A percentile compares a stretch with the other conserved stretches of the same genome.
Conservation (phyloP, 1,140 invertebrate genomes). For the Hycleus cichorii region DNA sequence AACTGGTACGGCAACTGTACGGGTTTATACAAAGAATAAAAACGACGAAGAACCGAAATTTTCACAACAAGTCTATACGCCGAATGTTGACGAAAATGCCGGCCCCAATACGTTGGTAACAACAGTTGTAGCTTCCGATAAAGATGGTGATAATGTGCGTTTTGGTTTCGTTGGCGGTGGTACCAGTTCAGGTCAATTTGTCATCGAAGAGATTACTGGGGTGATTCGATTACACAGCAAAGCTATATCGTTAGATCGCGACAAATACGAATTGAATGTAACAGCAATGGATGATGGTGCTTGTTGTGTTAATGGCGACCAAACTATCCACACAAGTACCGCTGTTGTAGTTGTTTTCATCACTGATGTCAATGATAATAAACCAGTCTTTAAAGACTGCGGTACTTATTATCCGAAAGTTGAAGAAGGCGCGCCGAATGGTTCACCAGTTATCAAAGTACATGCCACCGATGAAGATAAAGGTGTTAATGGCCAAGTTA, state of each 20-base stretch:
- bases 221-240: constrained; percentile 84
- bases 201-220: constrained; percentile 91
- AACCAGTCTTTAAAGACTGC: constrained; percentile 90
- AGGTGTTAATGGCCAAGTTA: constrained; percentile 85
- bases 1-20: constrained; percentile 83
- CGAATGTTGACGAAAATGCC: constrained; percentile 92
- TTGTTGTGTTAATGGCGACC: constrained; percentile 80
- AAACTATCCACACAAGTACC: constrained; percentile 82
- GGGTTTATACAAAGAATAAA: constrained; percentile 93
- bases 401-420: constrained; percentile 87
- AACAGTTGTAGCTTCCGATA: constrained; percentile 90
- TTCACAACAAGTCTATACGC: constrained; percentile 92
- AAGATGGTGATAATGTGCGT: constrained; percentile 89
- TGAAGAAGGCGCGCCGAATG: constrained; percentile 85
- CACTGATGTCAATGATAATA: constrained; percentile 93
- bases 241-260: constrained; percentile 73
- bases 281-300: constrained; percentile 90
- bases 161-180: constrained; percentile 90
- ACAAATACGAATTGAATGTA: constrained; percentile 90
- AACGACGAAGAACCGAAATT: constrained; percentile 96
- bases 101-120: constrained; percentile 89
- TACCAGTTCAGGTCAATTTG: constrained; percentile 84
- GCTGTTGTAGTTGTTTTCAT: constrained; percentile 96
- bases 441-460: constrained; percentile 87
- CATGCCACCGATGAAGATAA: constrained; percentile 92